Evolutionary conservation across 2,888 invertebrate species (phyloP), one percentile per base, ranked within the genome.

Genomic region (Leptinotarsa rubiginosa): DNA sequence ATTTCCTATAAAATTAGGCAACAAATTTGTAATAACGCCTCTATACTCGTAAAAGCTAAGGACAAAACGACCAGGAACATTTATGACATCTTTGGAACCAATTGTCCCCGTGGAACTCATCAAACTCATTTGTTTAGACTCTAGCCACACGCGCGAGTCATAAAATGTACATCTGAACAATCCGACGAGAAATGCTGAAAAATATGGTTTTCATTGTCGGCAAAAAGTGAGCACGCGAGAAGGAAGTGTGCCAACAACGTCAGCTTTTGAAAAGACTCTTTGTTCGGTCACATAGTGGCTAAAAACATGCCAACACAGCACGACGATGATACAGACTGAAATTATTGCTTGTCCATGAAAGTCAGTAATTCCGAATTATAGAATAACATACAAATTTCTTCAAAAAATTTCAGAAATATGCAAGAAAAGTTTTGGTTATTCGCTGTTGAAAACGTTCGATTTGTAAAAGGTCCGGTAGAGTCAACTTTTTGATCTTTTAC

Each of bases 151-250:
- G 62, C 41, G 16, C 2, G 5, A 41, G 62, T n/a, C 12, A 41
- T 62, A 62, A 62, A 41, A 59, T 15, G 3, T 20, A 50, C n/a
- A 16, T 56, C 18, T 18, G 18, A 62, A 62, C 31, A 62, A 41
- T 16, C n/a, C 13, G 3, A 56, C 41, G 62, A 31, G 41, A 16
- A 31, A n/a, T 62, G 41, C 31, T 41, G 10, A n/a, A 62, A 62
- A 62, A 62, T 62, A 62, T 62, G 62, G 62, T 62, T 62, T 62
- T 41, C 31, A 62, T 62, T 62, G 62, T 62, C 62, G 62, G 62
- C 62, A 62, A 41, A 62, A 62, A 62, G 62, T 31, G 16, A 7
- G 62, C 62, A n/a, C 31, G 31, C 31, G 62, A n/a, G 31, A n/a
- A n/a, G 15, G n/a, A 31, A 62, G 41, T 62, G 62, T 31, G 41